phyloP scores from a whole-genome alignment of 2,797 vertebrate species.

The Rousettus madagascariensis region DNA sequence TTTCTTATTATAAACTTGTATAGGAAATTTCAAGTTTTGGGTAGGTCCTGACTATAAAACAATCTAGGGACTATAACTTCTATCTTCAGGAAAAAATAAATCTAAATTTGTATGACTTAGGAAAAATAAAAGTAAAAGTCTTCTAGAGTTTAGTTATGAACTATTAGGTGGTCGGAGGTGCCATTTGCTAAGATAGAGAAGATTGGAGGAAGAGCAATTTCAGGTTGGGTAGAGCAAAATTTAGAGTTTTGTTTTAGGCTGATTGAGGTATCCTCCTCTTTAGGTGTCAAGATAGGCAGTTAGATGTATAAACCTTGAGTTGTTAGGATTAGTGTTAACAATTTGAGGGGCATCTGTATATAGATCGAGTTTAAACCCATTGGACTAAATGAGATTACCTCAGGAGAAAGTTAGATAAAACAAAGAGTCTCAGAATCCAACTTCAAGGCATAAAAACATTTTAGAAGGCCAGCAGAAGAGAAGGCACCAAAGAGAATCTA shows the following conservation, averaged over 20 bases:
- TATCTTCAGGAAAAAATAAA: background rate
- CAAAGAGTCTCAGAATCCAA: background rate
- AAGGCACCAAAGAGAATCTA: background rate
- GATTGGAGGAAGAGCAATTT: background rate
- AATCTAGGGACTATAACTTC: background rate
- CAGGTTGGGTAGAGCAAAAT: background rate
- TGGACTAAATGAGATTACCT: background rate
- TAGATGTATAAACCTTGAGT: background rate
- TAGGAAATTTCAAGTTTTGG: background rate
- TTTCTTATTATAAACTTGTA: background rate
- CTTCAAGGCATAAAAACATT: background rate
- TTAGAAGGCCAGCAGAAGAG: background rate
- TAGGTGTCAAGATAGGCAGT: background rate
- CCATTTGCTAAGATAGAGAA: background rate
- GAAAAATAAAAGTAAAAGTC: background rate
- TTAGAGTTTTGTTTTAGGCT: background rate
- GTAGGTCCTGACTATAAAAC: background rate
- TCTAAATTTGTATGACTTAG: background rate
- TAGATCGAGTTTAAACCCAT: background rate
- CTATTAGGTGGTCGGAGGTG: background rate
- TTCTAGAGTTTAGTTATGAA: background rate
- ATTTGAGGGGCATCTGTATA: background rate
- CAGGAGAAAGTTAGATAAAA: background rate
- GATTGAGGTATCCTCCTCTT: background rate
- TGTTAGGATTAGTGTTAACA: background rate